Evolutionary conservation across 2,113 vertebrate species (phyloP), one percentile per base, ranked within the genome.

Genomic region (Siniperca knerii): DNA sequence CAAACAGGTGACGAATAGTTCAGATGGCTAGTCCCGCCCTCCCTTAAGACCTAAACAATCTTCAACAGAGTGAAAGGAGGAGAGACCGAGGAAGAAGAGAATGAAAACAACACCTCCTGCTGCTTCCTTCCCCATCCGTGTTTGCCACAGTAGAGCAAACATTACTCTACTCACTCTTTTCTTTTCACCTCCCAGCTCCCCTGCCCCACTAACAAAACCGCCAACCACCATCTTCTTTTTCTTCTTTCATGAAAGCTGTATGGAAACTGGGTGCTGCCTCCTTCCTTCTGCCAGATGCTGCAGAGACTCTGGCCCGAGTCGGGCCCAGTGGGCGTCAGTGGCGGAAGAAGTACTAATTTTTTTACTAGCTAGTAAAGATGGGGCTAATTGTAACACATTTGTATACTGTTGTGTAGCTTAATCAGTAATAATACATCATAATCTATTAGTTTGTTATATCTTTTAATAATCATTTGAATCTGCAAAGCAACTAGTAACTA

Each of bases 141-240:
- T 79, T 84, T 16, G 23, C 72, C 75, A 80, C 89, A 82, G 60
- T 37, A 52, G 65, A 85, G 57, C 72, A 81, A 79, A 89, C 73
- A 60, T 69, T 2, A 46, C 54, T 87, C 57, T 48, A 15, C 54
- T 75, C 61, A 48, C 72, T 70, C 76, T 66, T 77, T 64, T 54
- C 21, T 81, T 54, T 71, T 79, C 75, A 67, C 76, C 82, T 82
- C 77, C 7, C n/a, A 23, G 82, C 62, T 85, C 73, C 62, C 35
- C 35, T 71, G 64, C 48, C 35, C 71, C 58, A 2, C 64, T 8
- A 57, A 58, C 65, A 76, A 74, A 84, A 25, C 42, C 13, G 4
- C 67, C 77, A 18, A 0, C 55, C 82, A 21, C 21, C 78, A n/a
- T 37, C 72, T 69, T 35, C 70, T 66, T 58, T 46, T 37, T 40